Percentiles rank a stretch among this genome's conserved stretches.
Conservation (phyloP, 2,113 vertebrate species). For the Lepisosteus osseus region DNA sequence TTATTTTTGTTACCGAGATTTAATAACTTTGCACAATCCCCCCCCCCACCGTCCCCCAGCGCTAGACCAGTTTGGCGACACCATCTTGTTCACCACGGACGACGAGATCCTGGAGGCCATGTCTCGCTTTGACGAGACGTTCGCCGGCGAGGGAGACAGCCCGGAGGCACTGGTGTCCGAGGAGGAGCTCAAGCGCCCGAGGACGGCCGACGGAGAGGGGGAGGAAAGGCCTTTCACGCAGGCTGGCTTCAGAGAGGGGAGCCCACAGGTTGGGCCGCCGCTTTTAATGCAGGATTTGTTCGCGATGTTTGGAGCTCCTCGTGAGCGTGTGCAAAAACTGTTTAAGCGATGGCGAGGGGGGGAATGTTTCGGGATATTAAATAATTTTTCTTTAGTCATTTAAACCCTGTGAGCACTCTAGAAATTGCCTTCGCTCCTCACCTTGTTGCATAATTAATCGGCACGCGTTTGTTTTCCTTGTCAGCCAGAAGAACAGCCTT, state of each 20-base stretch:
- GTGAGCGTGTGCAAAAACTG: no score
- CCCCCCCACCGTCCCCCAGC: constrained; percentile 52
- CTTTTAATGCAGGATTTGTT: no score
- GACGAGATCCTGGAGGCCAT: constrained; percentile 94
- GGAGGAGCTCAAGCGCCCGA: constrained; percentile 80
- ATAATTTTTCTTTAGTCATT: background rate
- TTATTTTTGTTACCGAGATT: no score
- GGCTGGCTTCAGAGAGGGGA: constrained; percentile 66
- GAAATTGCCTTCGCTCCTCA: background rate
- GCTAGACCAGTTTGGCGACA: constrained; percentile 93
- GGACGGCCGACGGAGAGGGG: constrained; percentile 83
- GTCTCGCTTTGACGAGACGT: constrained; percentile 79
- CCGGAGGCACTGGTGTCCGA: constrained; percentile 51
- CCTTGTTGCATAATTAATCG: background rate
- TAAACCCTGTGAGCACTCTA: no score
- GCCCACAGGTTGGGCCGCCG: constrained; percentile 48
- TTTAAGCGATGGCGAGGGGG: no score
- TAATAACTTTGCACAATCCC: no score
- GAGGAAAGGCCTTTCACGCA: constrained; percentile 88
- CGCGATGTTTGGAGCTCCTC: no score
- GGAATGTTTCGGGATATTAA: no score
- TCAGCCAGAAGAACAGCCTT: constrained; percentile 58
- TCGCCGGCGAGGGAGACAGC: constrained; percentile 60
- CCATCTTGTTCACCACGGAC: constrained; percentile 90
- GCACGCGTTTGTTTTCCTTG: constrained; percentile 11